Conservation (phyloP, 2,797 vertebrate species). For the Orestias chungarensis region DNA sequence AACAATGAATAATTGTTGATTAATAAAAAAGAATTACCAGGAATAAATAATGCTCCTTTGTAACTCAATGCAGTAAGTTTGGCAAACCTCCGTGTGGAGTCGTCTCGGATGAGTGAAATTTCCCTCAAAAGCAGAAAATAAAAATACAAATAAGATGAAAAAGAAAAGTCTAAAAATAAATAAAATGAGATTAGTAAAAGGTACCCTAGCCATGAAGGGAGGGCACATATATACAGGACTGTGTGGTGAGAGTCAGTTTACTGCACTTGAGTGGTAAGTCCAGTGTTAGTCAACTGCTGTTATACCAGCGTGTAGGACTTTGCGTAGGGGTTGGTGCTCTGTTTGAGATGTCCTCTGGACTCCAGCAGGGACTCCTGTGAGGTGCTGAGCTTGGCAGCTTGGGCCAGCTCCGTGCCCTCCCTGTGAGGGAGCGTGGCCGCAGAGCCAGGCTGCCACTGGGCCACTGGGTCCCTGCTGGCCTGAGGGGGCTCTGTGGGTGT, state of each 20-base stretch:
- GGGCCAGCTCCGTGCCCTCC: conserved; percentile 94
- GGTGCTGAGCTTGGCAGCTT: conserved; percentile 98
- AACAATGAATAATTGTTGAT: conserved; percentile 77
- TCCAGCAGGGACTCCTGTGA: conserved; percentile 99
- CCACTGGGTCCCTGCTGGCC: conserved; percentile 87
- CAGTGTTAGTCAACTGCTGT: conserved; percentile 82
- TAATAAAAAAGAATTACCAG: conserved; percentile 79
- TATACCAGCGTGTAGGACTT: conserved; percentile 99
- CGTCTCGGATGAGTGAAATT: conserved; percentile 92
- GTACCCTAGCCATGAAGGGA: conserved; percentile 67
- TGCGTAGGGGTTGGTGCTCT: conserved; percentile 95
- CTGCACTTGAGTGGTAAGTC: conserved; percentile 81
- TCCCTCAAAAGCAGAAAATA: conserved; percentile 63
- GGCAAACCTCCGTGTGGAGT: conserved; percentile 90
- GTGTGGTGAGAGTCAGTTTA: conserved; percentile 82
- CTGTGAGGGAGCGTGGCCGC: conserved; percentile 95
- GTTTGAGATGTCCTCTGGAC: conserved; percentile 97
- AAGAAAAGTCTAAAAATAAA: conserved; percentile 81
- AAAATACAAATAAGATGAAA: conserved; percentile 62
- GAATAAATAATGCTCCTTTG: conserved; percentile 79
- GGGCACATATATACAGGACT: conserved; percentile 82
- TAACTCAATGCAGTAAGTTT: conserved; percentile 90
- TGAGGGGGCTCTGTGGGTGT: conserved; percentile 89
- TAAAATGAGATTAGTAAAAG: conserved; percentile 88
- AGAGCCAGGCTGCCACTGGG: conserved; percentile 92